Evolutionary conservation across 2,888 invertebrate species (phyloP).

Genomic region (Pollenia labialis): DNA sequence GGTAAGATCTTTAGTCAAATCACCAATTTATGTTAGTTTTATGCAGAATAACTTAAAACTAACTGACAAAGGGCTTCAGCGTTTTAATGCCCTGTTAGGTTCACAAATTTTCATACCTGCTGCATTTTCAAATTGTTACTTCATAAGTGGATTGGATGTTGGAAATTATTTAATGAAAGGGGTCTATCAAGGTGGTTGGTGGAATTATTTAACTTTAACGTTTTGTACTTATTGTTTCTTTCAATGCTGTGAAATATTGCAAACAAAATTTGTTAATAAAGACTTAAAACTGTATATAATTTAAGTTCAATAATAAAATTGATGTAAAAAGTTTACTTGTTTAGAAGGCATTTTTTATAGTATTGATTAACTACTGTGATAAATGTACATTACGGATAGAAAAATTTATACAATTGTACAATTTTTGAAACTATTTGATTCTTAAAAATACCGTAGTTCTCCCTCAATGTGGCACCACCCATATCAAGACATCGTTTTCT

Average conservation of each 20-base stretch:
- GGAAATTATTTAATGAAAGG: slow-evolving; percentile 89
- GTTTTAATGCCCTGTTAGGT: slow-evolving; percentile 88
- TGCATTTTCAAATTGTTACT: slow-evolving; percentile 94
- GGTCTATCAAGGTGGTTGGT: slow-evolving; percentile 83
- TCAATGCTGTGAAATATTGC: slow-evolving; percentile 81
- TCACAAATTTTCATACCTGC: slow-evolving; percentile 91
- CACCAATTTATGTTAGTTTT: slow-evolving; percentile 84
- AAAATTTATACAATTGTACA: too few species aligned
- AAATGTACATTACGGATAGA: too few species aligned
- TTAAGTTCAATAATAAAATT: too few species aligned
- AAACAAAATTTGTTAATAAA: slow-evolving; percentile 44
- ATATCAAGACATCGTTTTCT: too few species aligned
- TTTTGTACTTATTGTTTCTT: slow-evolving; percentile 83
- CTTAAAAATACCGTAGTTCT: too few species aligned
- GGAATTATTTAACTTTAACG: slow-evolving; percentile 81
- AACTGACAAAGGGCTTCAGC: slow-evolving; percentile 84
- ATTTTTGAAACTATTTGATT: too few species aligned
- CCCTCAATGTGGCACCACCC: too few species aligned
- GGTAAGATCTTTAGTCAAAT: slow-evolving; percentile 85
- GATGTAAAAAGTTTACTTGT: too few species aligned
- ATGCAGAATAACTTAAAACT: slow-evolving; percentile 82
- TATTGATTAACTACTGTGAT: too few species aligned
- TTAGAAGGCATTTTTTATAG: too few species aligned
- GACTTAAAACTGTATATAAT: neutral
- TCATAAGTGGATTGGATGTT: slow-evolving; percentile 90